A percentile compares a stretch with the other conserved stretches of the same genome.
Conservation (phyloP, 2,797 vertebrate species). For the Cuculus canorus region DNA sequence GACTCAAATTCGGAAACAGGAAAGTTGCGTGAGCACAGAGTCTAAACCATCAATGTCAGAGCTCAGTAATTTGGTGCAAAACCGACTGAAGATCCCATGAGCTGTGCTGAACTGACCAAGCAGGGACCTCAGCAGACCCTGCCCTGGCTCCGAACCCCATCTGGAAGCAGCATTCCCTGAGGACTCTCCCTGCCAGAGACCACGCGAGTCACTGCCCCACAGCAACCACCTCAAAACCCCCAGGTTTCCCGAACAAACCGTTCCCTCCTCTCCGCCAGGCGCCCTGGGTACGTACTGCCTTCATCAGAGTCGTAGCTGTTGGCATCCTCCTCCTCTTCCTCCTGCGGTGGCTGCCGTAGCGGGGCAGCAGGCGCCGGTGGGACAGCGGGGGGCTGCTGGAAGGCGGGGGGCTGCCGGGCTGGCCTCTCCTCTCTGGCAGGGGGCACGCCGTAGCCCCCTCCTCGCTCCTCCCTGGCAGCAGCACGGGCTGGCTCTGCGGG, state of each 20-base stretch:
- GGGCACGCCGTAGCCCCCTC: constrained; percentile 19
- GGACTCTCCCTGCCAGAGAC: neutral
- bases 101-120: neutral
- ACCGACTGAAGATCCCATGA: neutral
- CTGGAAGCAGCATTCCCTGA: accelerated
- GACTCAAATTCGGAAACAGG: neutral
- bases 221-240: neutral
- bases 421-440: constrained; percentile 80
- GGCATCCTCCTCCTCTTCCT: constrained; percentile 84
- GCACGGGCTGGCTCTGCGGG: neutral
- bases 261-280: accelerated
- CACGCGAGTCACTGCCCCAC: accelerated
- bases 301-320: constrained; percentile 95
- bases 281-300: constrained; percentile 77
- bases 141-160: accelerated
- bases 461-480: constrained; percentile 72
- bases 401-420: constrained; percentile 59
- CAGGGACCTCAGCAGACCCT: neutral
- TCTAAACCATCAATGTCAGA: accelerated
- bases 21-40: neutral
- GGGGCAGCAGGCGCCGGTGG: neutral
- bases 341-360: constrained; percentile 46
- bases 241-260: accelerated
- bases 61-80: neutral
- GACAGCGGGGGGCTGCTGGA: constrained; percentile 62